phyloP scores from a whole-genome alignment of 2,888 invertebrate genomes.

The Callyntrura guangdongensis region DNA sequence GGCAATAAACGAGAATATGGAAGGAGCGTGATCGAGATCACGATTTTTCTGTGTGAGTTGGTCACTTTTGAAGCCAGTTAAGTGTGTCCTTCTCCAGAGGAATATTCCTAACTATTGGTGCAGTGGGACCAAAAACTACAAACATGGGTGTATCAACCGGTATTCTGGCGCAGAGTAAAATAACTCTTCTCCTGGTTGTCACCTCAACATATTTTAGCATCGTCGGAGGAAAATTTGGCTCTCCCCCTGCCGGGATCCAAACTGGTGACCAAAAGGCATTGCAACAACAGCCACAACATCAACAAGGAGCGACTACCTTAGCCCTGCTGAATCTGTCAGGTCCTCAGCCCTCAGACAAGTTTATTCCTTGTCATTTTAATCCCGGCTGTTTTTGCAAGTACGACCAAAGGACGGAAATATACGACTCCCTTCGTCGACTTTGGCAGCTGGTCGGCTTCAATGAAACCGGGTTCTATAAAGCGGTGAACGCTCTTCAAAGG shows the following conservation, averaged over 20 bases:
- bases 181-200: not conserved
- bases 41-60: not conserved
- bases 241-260: conserved; percentile 16
- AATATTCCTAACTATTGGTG: not conserved
- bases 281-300: not conserved
- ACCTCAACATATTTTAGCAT: not conserved
- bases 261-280: not conserved
- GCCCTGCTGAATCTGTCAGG: conserved; percentile 76
- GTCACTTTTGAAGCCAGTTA: not conserved
- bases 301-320: conserved; percentile 34
- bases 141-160: not conserved
- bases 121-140: not conserved
- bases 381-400: conserved; percentile 84
- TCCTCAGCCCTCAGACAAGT: conserved; percentile 82
- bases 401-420: conserved; percentile 84
- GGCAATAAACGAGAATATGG: too few relatives aligned
- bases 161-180: not conserved
- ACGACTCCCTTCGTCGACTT: conserved; percentile 82
- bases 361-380: conserved; percentile 84
- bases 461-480: conserved; percentile 80
- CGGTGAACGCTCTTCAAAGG: conserved; percentile 78
- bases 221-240: conserved; percentile 60
- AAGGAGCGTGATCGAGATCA: too few relatives aligned
- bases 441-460: conserved; percentile 84
- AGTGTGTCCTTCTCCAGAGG: not conserved